phyloP scores from a whole-genome alignment of 2,888 invertebrate genomes.

The Bruchidius siliquastri region DNA sequence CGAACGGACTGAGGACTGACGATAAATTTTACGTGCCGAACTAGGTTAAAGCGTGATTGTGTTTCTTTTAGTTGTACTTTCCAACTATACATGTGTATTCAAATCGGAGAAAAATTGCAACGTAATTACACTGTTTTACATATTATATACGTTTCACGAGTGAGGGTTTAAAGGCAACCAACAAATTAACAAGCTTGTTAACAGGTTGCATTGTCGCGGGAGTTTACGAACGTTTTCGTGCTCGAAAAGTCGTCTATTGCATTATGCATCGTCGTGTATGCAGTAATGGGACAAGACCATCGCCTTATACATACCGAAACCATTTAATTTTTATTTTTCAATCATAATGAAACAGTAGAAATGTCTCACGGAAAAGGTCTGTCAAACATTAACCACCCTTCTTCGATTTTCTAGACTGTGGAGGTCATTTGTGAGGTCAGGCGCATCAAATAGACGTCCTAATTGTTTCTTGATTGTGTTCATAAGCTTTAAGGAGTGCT shows the following conservation, averaged over 20 bases:
- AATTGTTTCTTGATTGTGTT: too few species aligned
- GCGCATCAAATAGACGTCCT: too few species aligned
- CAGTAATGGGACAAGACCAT: not conserved
- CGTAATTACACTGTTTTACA: not conserved
- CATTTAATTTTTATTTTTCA: too few species aligned
- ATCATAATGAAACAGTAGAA: too few species aligned
- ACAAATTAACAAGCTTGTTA: not conserved
- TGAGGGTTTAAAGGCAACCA: not conserved
- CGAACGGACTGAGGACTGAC: not conserved
- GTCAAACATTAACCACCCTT: too few species aligned
- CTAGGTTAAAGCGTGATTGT: not conserved
- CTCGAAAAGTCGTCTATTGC: not conserved
- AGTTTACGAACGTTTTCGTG: not conserved
- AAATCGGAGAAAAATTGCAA: not conserved
- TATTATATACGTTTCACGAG: not conserved
- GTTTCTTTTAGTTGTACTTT: not conserved
- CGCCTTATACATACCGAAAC: not conserved
- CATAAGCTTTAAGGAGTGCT: too few species aligned
- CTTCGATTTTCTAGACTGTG: too few species aligned
- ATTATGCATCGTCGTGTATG: not conserved
- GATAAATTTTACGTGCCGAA: not conserved
- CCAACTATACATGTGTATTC: not conserved
- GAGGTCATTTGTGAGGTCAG: too few species aligned
- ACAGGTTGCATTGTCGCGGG: not conserved
- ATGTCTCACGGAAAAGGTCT: too few species aligned